A percentile compares a stretch with the other conserved stretches of the same genome.
Evolutionary conservation across 2,797 vertebrate genomes (phyloP).

Genomic region (Ataeniobius toweri): DNA sequence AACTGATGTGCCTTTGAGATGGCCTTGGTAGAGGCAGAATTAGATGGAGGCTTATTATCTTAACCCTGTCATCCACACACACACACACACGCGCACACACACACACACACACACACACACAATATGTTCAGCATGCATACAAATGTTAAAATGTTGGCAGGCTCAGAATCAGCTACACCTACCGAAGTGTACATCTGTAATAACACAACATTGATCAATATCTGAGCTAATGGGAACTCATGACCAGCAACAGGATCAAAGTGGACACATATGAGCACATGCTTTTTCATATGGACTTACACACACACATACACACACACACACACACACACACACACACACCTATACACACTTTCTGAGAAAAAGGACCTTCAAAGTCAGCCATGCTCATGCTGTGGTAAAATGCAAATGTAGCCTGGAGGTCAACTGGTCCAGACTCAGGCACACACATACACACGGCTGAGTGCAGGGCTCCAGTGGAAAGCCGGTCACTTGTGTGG

Average conservation of each 20-base stretch:
- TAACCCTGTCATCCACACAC: conserved; percentile 5
- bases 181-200: conserved; percentile 35
- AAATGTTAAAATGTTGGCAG: conserved; percentile 39
- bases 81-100: conserved; percentile 10
- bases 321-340: not conserved
- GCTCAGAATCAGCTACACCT: conserved; percentile 20
- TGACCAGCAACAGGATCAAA: conserved; percentile 18
- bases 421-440: conserved; percentile 34
- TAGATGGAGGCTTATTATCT: conserved; percentile 69
- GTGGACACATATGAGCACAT: not conserved
- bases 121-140: conserved; percentile 38
- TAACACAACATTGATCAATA: conserved; percentile 56
- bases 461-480: conserved; percentile 49
- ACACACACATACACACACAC: conserved; percentile 5
- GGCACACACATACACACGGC: conserved; percentile 27
- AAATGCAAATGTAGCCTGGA: conserved; percentile 57
- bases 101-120: conserved; percentile 10
- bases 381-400: conserved; percentile 28
- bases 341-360: conserved; percentile 2
- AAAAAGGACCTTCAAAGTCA: conserved; percentile 46
- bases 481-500: conserved; percentile 63
- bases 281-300: not conserved
- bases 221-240: conserved; percentile 43
- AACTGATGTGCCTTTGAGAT: conserved; percentile 71
- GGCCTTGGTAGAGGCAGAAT: conserved; percentile 65